These are phyloP conservation scores for Ictalurus furcatus DNA, from an alignment of 2,113 vertebrate species.

Conservation along the genomic window DNA sequence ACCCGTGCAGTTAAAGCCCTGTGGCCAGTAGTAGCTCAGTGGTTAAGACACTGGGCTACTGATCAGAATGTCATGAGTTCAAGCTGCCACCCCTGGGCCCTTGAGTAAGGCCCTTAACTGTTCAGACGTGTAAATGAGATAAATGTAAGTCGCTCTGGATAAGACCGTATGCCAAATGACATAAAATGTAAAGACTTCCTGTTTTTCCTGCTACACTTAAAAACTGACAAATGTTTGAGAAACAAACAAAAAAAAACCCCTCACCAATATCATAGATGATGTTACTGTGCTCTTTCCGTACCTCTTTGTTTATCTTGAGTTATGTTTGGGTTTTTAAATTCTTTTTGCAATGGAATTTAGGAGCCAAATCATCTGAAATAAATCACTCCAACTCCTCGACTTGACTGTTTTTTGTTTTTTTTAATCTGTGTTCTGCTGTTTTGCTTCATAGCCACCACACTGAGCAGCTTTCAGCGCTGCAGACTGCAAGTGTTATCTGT, in stretches of 20 bases:
- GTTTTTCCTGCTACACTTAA: not conserved
- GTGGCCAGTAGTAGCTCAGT: no score
- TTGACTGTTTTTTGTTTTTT: not conserved
- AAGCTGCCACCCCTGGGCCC: no score
- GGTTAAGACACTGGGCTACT: no score
- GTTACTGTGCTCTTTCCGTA: not conserved
- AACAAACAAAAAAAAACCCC: no score
- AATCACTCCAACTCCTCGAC: not conserved
- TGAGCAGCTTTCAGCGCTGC: conserved; percentile 36
- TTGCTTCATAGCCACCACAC: not conserved
- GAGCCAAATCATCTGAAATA: not conserved
- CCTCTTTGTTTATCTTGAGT: not conserved
- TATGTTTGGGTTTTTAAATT: not conserved
- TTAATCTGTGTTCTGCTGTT: not conserved
- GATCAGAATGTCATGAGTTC: no score
- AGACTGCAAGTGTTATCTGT: conserved; percentile 41
- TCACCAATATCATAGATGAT: not conserved
- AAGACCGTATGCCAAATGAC: no score
- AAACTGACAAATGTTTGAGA: not conserved
- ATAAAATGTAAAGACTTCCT: not conserved
- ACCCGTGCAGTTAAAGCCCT: not conserved
- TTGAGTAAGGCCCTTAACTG: no score
- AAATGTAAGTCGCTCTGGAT: no score
- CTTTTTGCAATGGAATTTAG: not conserved
- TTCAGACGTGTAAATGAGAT: no score